Evolutionary conservation across 2,797 vertebrate genomes (phyloP).

Genomic region (Crocodylus rhombifer): DNA sequence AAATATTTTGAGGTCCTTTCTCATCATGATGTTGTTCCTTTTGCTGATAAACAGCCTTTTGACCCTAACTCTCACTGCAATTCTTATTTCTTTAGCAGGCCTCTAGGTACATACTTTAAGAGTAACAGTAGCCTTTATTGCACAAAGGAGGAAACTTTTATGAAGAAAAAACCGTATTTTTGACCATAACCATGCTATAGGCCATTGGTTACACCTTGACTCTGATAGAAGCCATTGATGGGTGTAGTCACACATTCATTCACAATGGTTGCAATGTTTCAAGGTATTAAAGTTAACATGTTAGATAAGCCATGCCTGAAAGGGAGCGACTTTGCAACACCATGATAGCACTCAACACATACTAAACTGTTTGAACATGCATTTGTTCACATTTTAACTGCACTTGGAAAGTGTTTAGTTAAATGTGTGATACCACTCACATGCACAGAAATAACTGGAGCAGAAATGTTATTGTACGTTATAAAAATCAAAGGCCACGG

Average conservation of each 20-base stretch:
- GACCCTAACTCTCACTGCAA: constrained; percentile 70
- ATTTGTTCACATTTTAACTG: no score
- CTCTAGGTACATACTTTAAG: background rate
- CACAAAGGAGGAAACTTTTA: constrained; percentile 48
- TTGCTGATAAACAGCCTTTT: background rate
- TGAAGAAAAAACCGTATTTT: constrained; percentile 46
- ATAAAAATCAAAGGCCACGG: constrained; percentile 46
- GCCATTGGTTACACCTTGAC: constrained; percentile 29
- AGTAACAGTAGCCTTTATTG: constrained; percentile 43
- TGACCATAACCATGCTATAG: constrained; percentile 48
- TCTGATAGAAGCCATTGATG: constrained; percentile 28
- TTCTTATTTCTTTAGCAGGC: constrained; percentile 57
- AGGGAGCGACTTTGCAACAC: no score
- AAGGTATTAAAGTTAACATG: no score
- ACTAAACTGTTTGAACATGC: no score
- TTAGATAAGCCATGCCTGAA: no score
- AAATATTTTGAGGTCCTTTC: constrained; percentile 58
- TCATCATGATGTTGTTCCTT: constrained; percentile 53
- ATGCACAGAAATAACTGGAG: background rate
- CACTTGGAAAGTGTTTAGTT: no score
- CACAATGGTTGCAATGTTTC: no score
- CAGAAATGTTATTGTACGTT: background rate
- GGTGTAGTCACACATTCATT: constrained; percentile 11
- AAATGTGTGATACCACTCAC: no score
- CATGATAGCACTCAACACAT: no score